Evolutionary conservation across 2,888 invertebrate species (phyloP).

Genomic region (Heliconius ismenius): DNA sequence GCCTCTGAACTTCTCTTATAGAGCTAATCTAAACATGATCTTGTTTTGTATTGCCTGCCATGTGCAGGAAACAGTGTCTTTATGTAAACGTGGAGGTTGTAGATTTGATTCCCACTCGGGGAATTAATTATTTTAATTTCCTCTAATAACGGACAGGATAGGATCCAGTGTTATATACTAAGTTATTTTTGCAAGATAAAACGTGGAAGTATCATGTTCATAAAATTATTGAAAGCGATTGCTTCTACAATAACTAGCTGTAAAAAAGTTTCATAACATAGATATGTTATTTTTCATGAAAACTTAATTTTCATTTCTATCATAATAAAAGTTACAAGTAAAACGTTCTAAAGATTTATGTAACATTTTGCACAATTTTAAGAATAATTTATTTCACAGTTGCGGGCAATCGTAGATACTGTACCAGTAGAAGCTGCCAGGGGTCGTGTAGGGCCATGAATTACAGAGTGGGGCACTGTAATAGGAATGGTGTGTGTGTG

Average conservation of each 20-base stretch:
- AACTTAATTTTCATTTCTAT: not conserved
- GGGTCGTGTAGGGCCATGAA: conserved; percentile 19
- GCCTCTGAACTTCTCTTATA: too few species aligned
- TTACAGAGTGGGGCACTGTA: conserved; percentile 23
- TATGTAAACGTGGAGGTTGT: too few species aligned
- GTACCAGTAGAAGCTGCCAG: conserved; percentile 20
- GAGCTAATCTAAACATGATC: too few species aligned
- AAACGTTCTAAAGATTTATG: conserved; percentile 2
- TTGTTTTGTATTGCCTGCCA: too few species aligned
- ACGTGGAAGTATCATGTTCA: not conserved
- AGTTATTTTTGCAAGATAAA: not conserved
- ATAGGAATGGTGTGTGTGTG: conserved; percentile 19
- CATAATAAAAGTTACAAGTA: not conserved
- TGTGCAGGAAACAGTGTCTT: too few species aligned
- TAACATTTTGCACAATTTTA: not conserved
- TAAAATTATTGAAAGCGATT: too few species aligned
- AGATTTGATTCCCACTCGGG: too few species aligned
- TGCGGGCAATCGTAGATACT: conserved; percentile 13
- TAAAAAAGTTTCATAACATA: too few species aligned
- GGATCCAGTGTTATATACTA: not conserved
- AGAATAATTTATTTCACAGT: conserved; percentile 11
- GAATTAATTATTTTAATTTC: too few species aligned
- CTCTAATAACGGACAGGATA: too few species aligned
- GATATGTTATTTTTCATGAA: too few species aligned
- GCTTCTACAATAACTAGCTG: not conserved